A percentile compares a stretch with the other conserved stretches of the same genome.
Conservation (phyloP, 30 jellyfish, hydroid and myxozoan genomes). For the Hydractinia symbiolongicarpus region DNA sequence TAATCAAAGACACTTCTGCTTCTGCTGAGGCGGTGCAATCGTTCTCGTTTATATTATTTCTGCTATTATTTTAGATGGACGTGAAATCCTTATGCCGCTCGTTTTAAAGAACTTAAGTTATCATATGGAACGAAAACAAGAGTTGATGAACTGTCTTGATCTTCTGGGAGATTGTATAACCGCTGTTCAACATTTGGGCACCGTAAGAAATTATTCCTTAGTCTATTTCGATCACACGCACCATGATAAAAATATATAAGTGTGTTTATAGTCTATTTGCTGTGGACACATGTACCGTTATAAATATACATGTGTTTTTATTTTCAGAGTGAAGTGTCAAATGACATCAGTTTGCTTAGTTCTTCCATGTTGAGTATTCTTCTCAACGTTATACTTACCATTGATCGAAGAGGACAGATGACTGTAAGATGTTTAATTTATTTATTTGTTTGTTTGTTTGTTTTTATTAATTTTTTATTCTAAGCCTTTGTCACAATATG, state of each 20-base stretch:
- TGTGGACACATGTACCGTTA: neutral
- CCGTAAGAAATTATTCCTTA: constrained; percentile 20
- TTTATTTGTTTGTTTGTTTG: neutral
- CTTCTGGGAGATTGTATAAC: constrained; percentile 77
- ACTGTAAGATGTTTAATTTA: constrained; percentile 42
- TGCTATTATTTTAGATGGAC: constrained; percentile 28
- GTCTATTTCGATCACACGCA: neutral
- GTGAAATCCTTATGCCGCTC: constrained; percentile 58
- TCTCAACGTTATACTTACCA: constrained; percentile 61
- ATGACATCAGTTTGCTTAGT: constrained; percentile 41
- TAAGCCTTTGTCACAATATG: neutral
- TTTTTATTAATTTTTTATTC: neutral
- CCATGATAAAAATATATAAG: no score
- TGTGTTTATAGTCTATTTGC: no score
- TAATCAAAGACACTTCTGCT: no score
- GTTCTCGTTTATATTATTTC: no score
- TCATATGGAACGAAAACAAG: constrained; percentile 74
- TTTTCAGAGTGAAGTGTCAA: constrained; percentile 43
- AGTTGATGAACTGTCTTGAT: constrained; percentile 63
- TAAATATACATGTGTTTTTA: neutral
- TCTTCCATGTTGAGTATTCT: constrained; percentile 43
- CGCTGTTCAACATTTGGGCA: constrained; percentile 45
- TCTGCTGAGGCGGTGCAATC: no score
- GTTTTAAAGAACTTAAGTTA: constrained; percentile 42
- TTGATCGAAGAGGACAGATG: constrained; percentile 68